A percentile compares a stretch with the other conserved stretches of the same genome.
phyloP scores from a whole-genome alignment of 2,888 invertebrate species.

The Neocrepidodera transversa region DNA sequence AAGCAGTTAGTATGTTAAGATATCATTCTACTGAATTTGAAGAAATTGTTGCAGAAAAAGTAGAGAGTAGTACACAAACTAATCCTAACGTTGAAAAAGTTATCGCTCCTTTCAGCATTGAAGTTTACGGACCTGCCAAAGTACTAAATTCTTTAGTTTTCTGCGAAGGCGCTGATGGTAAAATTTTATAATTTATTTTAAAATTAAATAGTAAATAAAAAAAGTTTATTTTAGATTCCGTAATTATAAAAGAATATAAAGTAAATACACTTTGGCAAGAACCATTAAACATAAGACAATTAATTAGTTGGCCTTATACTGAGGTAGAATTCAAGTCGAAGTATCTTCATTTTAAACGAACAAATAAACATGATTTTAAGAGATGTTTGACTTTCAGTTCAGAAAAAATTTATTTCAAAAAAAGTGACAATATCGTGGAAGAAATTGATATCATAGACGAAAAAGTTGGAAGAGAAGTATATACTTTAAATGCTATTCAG shows the following conservation, averaged over 20 bases:
- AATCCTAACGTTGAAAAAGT: slow-evolving; percentile 17
- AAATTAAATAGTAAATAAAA: no score
- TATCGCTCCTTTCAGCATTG: slow-evolving; percentile 29
- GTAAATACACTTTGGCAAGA: slow-evolving; percentile 22
- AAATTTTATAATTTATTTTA: not conserved
- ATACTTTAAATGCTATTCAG: slow-evolving; percentile 32
- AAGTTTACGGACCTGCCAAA: slow-evolving; percentile 30
- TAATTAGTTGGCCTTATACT: slow-evolving; percentile 36
- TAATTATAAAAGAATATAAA: slow-evolving; percentile 31
- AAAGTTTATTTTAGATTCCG: slow-evolving; percentile 18
- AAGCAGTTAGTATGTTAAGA: slow-evolving; percentile 16
- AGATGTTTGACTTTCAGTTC: slow-evolving; percentile 34
- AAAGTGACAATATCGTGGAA: slow-evolving; percentile 30
- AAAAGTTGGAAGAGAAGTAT: slow-evolving; percentile 26
- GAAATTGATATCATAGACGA: slow-evolving; percentile 31
- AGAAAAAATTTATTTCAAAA: slow-evolving; percentile 32
- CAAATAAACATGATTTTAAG: slow-evolving; percentile 30
- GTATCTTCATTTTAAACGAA: slow-evolving; percentile 35
- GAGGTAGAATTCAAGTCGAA: slow-evolving; percentile 33
- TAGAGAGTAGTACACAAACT: slow-evolving; percentile 34
- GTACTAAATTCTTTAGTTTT: slow-evolving; percentile 36
- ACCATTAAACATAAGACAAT: slow-evolving; percentile 26
- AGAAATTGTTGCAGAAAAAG: slow-evolving; percentile 21
- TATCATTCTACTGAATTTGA: not conserved
- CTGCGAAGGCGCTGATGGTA: slow-evolving; percentile 32